Evolutionary conservation across 2,113 vertebrate species (phyloP).

Genomic region (Trichechus manatus): DNA sequence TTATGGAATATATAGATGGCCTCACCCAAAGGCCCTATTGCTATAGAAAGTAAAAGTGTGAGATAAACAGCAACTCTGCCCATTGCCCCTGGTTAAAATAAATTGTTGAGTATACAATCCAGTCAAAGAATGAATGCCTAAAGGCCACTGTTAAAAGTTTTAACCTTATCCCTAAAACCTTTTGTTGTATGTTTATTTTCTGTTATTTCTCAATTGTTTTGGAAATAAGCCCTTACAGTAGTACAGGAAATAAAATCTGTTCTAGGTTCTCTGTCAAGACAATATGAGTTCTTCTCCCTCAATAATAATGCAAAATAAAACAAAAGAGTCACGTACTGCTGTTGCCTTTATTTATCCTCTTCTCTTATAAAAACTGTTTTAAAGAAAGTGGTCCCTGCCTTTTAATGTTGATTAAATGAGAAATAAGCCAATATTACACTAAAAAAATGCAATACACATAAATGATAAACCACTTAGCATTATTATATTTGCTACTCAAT

Average conservation of each 20-base stretch:
- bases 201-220: constrained; percentile 64
- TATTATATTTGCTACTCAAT: constrained; percentile 51
- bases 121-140: constrained; percentile 36
- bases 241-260: constrained; percentile 17
- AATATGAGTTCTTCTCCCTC: background rate
- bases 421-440: constrained; percentile 40
- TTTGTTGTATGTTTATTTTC: constrained; percentile 56
- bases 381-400: constrained; percentile 29
- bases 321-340: background rate
- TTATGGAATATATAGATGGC: constrained; percentile 8
- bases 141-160: constrained; percentile 55
- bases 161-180: constrained; percentile 56
- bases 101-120: constrained; percentile 24
- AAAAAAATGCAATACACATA: constrained; percentile 59
- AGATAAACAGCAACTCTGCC: constrained; percentile 46
- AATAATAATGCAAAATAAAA: constrained; percentile 25
- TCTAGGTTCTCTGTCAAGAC: background rate
- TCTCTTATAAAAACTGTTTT: background rate
- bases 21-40: constrained; percentile 64
- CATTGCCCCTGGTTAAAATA: constrained; percentile 55
- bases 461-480: constrained; percentile 41
- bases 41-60: constrained; percentile 63
- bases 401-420: constrained; percentile 54
- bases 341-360: constrained; percentile 9
- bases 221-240: constrained; percentile 28